phyloP scores from a whole-genome alignment of 2,888 invertebrate genomes.

The Trisateles emortualis region DNA sequence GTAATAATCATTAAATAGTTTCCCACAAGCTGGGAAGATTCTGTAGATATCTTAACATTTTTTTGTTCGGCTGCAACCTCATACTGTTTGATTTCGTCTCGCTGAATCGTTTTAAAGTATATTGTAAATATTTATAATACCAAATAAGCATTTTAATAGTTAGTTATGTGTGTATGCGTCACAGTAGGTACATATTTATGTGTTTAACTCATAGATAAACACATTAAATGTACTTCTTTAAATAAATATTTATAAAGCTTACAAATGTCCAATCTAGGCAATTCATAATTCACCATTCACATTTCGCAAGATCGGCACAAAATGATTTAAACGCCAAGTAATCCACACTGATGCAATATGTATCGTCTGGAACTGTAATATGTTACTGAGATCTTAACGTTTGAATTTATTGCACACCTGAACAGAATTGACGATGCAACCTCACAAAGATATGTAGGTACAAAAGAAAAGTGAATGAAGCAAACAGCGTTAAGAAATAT shows the following conservation, averaged over 20 bases:
- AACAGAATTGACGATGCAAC: conserved; percentile 41
- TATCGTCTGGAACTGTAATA: conserved; percentile 61
- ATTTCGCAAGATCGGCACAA: conserved; percentile 43
- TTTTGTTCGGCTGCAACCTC: conserved; percentile 29
- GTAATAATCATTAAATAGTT: conserved; percentile 26
- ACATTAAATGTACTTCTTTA: conserved; percentile 42
- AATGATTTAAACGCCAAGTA: conserved; percentile 65
- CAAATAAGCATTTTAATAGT: conserved; percentile 30
- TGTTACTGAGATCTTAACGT: conserved; percentile 62
- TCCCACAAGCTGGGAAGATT: conserved; percentile 21
- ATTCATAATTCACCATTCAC: conserved; percentile 33
- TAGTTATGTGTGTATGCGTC: conserved; percentile 19
- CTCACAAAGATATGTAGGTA: conserved; percentile 14
- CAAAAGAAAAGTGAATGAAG: conserved; percentile 27
- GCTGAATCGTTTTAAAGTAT: conserved; percentile 44
- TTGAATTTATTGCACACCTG: conserved; percentile 49
- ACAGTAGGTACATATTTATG: conserved; percentile 32
- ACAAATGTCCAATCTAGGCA: conserved; percentile 30
- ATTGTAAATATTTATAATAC: conserved; percentile 40
- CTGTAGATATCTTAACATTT: conserved; percentile 21
- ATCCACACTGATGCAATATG: conserved; percentile 61
- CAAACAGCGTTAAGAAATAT: conserved; percentile 17
- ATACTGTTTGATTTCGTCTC: conserved; percentile 31
- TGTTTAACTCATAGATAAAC: conserved; percentile 37
- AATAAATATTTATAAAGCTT: conserved; percentile 45